These are phyloP conservation scores for Tautogolabrus adspersus DNA, from an alignment of 2,113 vertebrate species.

Conservation along the genomic window DNA sequence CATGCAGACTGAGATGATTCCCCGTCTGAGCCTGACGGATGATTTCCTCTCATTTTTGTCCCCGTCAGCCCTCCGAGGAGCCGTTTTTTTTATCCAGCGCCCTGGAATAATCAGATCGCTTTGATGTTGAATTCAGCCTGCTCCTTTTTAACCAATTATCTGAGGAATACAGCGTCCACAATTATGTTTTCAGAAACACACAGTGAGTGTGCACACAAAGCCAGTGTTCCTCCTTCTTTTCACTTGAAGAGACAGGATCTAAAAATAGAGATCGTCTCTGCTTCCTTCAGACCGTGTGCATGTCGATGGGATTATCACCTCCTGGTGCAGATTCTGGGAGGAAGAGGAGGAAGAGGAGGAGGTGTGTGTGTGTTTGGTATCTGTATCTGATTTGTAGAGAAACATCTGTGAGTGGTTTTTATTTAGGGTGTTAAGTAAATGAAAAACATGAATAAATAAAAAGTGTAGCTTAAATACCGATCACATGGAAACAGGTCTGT, in stretches of 20 bases:
- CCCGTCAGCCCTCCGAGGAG: neutral
- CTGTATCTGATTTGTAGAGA: too few relatives aligned
- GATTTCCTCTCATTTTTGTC: conserved; percentile 23
- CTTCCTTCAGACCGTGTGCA: conserved; percentile 41
- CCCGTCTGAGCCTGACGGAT: conserved; percentile 5
- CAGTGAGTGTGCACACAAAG: conserved; percentile 21
- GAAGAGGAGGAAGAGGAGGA: conserved; percentile 7
- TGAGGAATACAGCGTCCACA: conserved; percentile 6
- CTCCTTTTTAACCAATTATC: conserved; percentile 45
- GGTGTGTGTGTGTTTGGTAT: neutral
- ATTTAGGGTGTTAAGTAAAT: neutral
- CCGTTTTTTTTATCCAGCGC: conserved; percentile 3
- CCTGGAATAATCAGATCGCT: conserved; percentile 40
- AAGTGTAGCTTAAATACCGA: neutral
- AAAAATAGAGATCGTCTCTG: conserved; percentile 66
- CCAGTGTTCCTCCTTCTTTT: conserved; percentile 11
- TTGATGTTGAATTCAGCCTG: conserved; percentile 45
- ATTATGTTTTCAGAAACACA: conserved; percentile 23
- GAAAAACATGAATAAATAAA: neutral
- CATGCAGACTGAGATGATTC: neutral
- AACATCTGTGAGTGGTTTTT: neutral
- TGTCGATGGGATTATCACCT: conserved; percentile 69
- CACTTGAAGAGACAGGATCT: conserved; percentile 43
- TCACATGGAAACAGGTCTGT: too few relatives aligned
- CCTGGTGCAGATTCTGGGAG: conserved; percentile 32